Evolutionary conservation across 2,113 vertebrate genomes (phyloP).

Genomic region (Excalfactoria chinensis): DNA sequence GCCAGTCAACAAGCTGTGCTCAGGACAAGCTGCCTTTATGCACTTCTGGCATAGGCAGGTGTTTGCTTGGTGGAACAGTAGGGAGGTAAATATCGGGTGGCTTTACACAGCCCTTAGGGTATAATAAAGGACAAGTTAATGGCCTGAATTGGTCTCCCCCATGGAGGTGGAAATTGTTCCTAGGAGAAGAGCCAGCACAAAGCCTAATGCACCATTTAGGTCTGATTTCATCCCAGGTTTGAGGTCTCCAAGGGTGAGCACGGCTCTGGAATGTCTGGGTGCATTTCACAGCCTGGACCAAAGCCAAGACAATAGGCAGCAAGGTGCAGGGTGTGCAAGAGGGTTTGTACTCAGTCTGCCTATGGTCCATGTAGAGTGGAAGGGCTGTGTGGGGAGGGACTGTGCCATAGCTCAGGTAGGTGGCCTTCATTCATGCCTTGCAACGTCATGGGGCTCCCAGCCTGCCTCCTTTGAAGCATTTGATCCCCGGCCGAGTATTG

Average conservation of each 20-base stretch:
- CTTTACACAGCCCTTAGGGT: not conserved
- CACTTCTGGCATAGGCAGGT: not conserved
- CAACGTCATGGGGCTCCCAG: not conserved
- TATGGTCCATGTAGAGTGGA: not conserved
- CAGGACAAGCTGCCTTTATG: not conserved
- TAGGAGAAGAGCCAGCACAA: not conserved
- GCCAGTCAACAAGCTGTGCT: not conserved
- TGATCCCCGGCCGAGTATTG: not conserved
- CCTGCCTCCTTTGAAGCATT: not conserved
- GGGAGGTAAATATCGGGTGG: not conserved
- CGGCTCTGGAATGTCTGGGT: not conserved
- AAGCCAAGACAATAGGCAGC: not conserved
- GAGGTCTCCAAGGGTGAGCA: not conserved
- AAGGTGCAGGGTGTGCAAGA: not conserved
- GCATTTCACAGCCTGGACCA: not conserved
- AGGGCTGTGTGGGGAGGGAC: too few relatives aligned
- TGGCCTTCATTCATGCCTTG: not conserved
- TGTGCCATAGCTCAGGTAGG: not conserved
- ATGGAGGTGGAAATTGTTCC: not conserved
- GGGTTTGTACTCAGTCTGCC: not conserved
- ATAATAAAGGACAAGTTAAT: not conserved
- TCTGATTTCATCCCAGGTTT: not conserved
- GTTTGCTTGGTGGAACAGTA: not conserved
- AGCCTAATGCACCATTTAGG: not conserved
- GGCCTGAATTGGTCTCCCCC: not conserved